Evolutionary conservation across 2,113 vertebrate species (phyloP), one percentile per base, ranked within the genome.

Genomic region (Cyprinus carpio): DNA sequence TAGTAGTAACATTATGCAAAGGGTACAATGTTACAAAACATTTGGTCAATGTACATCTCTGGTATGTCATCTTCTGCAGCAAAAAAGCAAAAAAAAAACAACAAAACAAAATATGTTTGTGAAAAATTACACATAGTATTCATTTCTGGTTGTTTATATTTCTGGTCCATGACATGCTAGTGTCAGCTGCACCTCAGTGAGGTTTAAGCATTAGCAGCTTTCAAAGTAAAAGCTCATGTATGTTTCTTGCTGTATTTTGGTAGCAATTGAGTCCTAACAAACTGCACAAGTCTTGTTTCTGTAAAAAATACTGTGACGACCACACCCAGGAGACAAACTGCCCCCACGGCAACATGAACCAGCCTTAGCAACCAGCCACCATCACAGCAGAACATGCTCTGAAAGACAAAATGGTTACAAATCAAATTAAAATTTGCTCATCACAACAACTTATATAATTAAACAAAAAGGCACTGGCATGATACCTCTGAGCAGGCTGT

Each of bases 401-500:
- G 88, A 60, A 88, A 91, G 43, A 84, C 11, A 82, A 2, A 86
- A 9, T 58, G 29, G 10, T 85, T 13, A 40, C 4, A 58, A 62
- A 62, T 27, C 18, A 25, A 27, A 10, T 27, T 49, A 1, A 37
- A 43, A 79, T 23, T n/a, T 51, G 49, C 43, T 20, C 8, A 82
- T 74, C 51, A 76, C 3, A 71, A 37, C 27, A 49, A 2, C 82
- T 2, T 46, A 18, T 8, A 20, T 6, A 71, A 5, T 13, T 15
- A 79, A 27, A 51, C 27, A 72, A 37, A 11, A 27, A 43, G 27
- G 6, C 8, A 8, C 37, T 23, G 1, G 29, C 15, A 4, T 4
- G 4, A 65, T 93, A 98, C 98, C 97, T 99, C 97, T 37, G 97
- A 99, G 81, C 94, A 46, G 25, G 88, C 75, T 23, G 97, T 99